A percentile compares a stretch with the other conserved stretches of the same genome.
Conservation (phyloP, 2,113 vertebrate genomes). For the Micronycteris hirsuta region DNA sequence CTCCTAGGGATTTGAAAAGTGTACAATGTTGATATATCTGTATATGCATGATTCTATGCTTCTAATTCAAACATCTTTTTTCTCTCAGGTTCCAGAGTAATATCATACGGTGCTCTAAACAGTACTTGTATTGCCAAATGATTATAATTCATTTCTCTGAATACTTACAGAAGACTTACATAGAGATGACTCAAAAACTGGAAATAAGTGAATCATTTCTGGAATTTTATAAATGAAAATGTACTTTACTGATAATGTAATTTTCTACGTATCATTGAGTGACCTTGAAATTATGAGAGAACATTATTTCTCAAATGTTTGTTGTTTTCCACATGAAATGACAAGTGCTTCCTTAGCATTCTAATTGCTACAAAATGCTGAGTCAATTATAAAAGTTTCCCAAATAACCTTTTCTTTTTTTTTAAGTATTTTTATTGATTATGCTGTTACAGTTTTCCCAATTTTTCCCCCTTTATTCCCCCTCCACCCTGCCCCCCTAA, state of each 20-base stretch:
- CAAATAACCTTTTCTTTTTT: background rate
- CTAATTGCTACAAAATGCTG: background rate
- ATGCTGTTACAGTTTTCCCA: too few relatives aligned
- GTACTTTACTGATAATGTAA: background rate
- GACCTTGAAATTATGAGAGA: background rate
- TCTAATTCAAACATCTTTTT: background rate
- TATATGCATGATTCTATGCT: background rate
- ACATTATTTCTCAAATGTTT: background rate
- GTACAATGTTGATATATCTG: background rate
- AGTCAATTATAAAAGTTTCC: background rate
- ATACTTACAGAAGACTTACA: background rate
- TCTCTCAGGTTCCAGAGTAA: background rate
- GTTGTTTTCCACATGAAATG: background rate
- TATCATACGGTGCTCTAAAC: background rate
- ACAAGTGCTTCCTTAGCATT: background rate
- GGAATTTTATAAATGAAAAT: background rate
- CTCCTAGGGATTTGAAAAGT: background rate
- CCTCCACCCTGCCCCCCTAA: too few relatives aligned
- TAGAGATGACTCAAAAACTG: conserved; percentile 2
- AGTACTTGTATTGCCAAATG: background rate
- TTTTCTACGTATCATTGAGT: background rate
- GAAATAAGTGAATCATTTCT: background rate
- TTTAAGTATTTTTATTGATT: too few relatives aligned
- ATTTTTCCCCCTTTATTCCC: too few relatives aligned
- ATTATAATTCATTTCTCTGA: background rate